Evolutionary conservation across 2,113 vertebrate species (phyloP).

Genomic region (Fukomys damarensis): DNA sequence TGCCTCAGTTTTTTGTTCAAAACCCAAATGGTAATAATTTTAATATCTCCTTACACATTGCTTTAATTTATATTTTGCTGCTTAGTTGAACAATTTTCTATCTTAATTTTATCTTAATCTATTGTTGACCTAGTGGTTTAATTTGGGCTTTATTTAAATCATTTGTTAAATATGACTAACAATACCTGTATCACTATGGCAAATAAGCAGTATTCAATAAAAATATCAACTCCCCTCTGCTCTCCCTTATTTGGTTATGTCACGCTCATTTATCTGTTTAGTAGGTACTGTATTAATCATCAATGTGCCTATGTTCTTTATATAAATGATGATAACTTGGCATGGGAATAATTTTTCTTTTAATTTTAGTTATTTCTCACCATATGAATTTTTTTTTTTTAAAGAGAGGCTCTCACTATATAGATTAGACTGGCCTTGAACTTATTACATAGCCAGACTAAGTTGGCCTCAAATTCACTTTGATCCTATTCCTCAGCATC

Average conservation of each 20-base stretch:
- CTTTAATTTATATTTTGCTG: constrained; percentile 36
- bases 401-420: neutral
- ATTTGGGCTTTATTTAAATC: neutral
- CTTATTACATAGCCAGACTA: neutral
- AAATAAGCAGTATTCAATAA: constrained; percentile 1
- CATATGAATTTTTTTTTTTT: neutral
- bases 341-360: constrained; percentile 39
- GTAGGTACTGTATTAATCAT: neutral
- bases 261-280: neutral
- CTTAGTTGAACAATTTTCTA: neutral
- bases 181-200: neutral
- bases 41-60: neutral
- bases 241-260: neutral
- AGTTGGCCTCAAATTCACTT: neutral
- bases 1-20: neutral
- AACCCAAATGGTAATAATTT: neutral
- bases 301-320: neutral
- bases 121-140: neutral
- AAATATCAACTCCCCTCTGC: neutral
- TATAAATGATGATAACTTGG: neutral
- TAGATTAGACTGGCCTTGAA: neutral
- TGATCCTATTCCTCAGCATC: neutral
- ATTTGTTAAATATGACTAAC: neutral
- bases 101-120: no score
- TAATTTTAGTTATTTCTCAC: constrained; percentile 22